Base-by-base conservation (phyloP, 2,113 vertebrate species). In the Ammodramus savannarum region DNA sequence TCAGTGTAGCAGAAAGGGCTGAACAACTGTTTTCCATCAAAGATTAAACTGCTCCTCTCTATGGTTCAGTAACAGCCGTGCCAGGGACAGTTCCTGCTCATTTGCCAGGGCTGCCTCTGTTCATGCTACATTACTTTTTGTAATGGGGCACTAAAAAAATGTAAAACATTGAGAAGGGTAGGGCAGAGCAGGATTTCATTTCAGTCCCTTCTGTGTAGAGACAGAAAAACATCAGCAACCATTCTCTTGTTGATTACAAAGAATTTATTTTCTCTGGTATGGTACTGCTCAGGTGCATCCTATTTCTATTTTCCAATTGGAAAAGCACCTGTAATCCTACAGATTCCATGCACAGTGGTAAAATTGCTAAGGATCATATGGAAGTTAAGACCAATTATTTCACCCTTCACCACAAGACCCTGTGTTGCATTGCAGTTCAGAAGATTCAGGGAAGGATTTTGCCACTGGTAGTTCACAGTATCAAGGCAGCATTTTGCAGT, bases 111-210 rank as follows among this genome's bases (percentile, higher is more conserved):
- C 58, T 94, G 73, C 44, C 14, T 85, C 78, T 89, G 25, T 95
- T 96, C 89, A 95, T 3, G 44, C 90, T 94, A 66, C 85, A 78
- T 97, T 96, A 86, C 55, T 55, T 93, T 96, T 85, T 78, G 79
- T 96, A 97, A 96, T 85, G 77, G 65, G 91, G 52, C 74, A 76
- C 82, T 94, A 90, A 89, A 80, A 67, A 62, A 89, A 90, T 63
- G 18, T 78, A 85, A 77, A 97, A 49, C 55, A 66, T 55, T 2
- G 9, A 39, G 21, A 61, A 13, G 7, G 4, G 16, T 38, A 63
- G 5, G 2, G 8, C 4, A 5, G 12, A 85, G 49, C n/a, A 48
- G 38, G 26, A 65, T 62, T 32, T 75, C 41, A 79, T 95, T 93
- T 89, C 55, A 79, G 25, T 80, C 31, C 29, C 21, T 90, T 91